Conservation (phyloP, 1,140 invertebrate genomes). For the Zaprionus ghesquierei region DNA sequence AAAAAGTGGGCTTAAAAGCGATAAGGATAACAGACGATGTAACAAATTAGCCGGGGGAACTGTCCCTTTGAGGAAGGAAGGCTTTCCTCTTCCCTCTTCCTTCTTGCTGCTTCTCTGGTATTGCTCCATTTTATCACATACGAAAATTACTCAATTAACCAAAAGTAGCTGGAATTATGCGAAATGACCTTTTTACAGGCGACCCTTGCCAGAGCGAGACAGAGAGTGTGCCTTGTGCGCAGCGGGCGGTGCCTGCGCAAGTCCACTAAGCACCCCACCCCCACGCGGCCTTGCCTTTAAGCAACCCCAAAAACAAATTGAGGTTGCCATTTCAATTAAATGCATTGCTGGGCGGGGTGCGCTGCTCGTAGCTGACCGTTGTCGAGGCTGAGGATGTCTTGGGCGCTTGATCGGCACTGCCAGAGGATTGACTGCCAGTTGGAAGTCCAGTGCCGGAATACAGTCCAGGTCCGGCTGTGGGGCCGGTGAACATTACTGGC, state of each 20-base stretch:
- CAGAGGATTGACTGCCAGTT: background rate
- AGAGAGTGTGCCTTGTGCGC: constrained; percentile 31
- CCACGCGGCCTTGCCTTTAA: background rate
- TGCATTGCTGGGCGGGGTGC: constrained; percentile 74
- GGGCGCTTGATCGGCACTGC: constrained; percentile 1
- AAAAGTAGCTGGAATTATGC: constrained; percentile 65
- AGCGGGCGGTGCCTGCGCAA: constrained; percentile 66
- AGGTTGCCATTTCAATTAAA: constrained; percentile 79
- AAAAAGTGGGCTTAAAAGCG: constrained; percentile 43
- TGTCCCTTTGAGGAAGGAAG: too few relatives aligned
- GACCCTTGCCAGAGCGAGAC: background rate
- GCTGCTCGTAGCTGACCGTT: constrained; percentile 74
- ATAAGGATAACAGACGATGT: constrained; percentile 54
- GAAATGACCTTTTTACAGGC: constrained; percentile 60
- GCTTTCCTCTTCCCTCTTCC: constrained; percentile 17
- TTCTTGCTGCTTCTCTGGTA: constrained; percentile 44
- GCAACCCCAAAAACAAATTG: constrained; percentile 58
- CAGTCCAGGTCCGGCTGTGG: constrained; percentile 29
- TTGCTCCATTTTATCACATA: constrained; percentile 68
- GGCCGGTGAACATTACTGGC: constrained; percentile 76
- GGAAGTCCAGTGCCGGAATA: constrained; percentile 14
- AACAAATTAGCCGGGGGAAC: constrained; percentile 68
- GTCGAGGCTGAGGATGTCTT: constrained; percentile 30
- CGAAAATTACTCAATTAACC: constrained; percentile 72
- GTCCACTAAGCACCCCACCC: constrained; percentile 1